Percentiles rank a stretch among this genome's conserved stretches.
phyloP scores from a whole-genome alignment of 2,888 invertebrate species.

The Agonopterix subpropinquella region DNA sequence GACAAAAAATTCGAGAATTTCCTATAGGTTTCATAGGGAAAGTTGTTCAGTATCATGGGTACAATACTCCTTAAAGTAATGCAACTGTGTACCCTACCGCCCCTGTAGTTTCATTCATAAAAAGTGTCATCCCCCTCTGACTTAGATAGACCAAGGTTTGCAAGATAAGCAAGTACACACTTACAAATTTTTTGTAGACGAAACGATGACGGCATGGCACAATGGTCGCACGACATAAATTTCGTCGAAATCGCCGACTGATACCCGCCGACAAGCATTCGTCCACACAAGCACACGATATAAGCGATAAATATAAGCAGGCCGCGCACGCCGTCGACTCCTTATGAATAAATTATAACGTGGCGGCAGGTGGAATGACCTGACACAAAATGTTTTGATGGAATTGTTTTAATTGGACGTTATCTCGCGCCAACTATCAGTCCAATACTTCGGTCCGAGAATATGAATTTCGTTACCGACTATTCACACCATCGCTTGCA shows the following conservation, averaged over 20 bases:
- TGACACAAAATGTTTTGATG: conserved; percentile 74
- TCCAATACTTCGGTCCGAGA: conserved; percentile 54
- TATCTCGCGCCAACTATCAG: conserved; percentile 61
- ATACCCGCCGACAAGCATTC: background rate
- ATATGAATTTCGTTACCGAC: conserved; percentile 61
- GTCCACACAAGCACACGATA: conserved; percentile 4
- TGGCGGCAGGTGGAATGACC: conserved; percentile 72
- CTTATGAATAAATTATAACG: conserved; percentile 70
- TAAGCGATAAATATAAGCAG: conserved; percentile 23
- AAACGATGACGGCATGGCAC: background rate
- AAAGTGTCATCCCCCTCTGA: too few relatives aligned
- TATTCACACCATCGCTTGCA: conserved; percentile 56
- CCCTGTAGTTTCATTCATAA: too few relatives aligned
- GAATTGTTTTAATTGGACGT: conserved; percentile 75
- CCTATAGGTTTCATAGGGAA: too few relatives aligned
- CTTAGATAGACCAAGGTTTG: too few relatives aligned
- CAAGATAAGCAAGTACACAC: too few relatives aligned
- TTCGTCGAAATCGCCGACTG: background rate
- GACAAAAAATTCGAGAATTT: too few relatives aligned
- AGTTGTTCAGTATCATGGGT: too few relatives aligned
- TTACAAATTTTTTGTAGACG: background rate
- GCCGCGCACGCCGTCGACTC: conserved; percentile 39
- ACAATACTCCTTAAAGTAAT: too few relatives aligned
- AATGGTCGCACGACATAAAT: background rate
- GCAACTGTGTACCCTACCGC: too few relatives aligned